These are phyloP conservation scores for Pterocles gutturalis DNA, from an alignment of 2,113 vertebrate genomes.

Conservation along the genomic window DNA sequence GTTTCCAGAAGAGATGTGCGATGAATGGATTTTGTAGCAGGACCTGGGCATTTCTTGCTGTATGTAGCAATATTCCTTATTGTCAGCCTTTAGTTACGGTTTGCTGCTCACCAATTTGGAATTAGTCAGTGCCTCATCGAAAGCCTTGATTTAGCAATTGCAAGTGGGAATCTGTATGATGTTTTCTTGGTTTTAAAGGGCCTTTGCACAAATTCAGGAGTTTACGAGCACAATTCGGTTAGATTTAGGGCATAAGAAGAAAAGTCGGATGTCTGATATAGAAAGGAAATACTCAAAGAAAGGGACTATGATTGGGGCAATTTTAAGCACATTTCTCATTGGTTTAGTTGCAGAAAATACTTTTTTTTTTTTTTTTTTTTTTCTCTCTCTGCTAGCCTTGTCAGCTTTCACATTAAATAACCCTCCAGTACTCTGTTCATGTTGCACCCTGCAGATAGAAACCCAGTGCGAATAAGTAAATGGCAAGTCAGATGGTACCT, in stretches of 20 bases:
- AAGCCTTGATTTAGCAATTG: background rate
- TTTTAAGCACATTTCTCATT: background rate
- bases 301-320: background rate
- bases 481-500: slow-evolving; percentile 34
- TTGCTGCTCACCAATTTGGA: background rate
- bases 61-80: background rate
- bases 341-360: background rate
- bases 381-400: background rate
- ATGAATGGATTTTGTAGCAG: background rate
- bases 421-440: background rate
- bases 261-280: background rate
- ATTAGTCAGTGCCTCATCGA: background rate
- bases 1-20: background rate
- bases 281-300: background rate
- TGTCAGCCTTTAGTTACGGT: background rate
- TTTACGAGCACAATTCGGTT: background rate
- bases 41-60: background rate
- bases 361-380: background rate
- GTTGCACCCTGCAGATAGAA: slow-evolving; percentile 8
- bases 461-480: slow-evolving; percentile 35
- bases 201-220: background rate
- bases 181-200: background rate
- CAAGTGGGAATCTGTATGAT: background rate
- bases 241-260: background rate
- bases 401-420: background rate